Evolutionary conservation across 2,113 vertebrate species (phyloP).

Genomic region (Petrocephalus microphthalmus): DNA sequence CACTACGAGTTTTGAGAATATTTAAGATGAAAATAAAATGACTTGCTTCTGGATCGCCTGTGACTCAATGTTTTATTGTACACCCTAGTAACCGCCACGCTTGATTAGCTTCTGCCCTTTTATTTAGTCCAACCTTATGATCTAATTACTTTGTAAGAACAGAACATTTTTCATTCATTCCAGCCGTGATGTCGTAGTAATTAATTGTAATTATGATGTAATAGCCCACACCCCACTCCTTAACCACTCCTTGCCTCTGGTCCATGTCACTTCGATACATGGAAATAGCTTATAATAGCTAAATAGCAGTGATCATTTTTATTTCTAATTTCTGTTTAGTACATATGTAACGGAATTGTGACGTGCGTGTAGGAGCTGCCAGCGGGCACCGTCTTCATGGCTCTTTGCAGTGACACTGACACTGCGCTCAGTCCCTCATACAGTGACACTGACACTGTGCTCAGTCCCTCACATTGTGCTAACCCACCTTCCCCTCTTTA

Average conservation of each 20-base stretch:
- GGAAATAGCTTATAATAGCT: not conserved
- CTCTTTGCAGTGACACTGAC: not conserved
- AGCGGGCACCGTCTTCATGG: not conserved
- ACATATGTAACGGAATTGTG: not conserved
- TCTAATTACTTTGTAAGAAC: not conserved
- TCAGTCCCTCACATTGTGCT: not conserved
- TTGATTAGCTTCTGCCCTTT: not conserved
- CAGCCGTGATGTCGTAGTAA: not conserved
- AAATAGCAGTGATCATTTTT: not conserved
- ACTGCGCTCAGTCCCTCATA: not conserved
- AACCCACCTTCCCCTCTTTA: constrained; percentile 24
- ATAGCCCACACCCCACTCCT: not conserved
- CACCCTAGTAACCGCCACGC: not conserved
- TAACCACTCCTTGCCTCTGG: not conserved
- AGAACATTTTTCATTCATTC: not conserved
- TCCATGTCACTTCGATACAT: not conserved
- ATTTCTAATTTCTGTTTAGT: not conserved
- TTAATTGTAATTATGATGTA: not conserved
- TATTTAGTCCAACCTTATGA: not conserved
- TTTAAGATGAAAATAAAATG: not conserved
- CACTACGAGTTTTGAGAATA: not conserved
- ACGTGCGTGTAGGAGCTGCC: not conserved
- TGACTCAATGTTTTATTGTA: not conserved
- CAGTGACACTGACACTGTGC: not conserved
- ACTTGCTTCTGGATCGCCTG: not conserved